Base-by-base conservation (phyloP, 2,888 invertebrate species). In the Lycophotia porphyrea region DNA sequence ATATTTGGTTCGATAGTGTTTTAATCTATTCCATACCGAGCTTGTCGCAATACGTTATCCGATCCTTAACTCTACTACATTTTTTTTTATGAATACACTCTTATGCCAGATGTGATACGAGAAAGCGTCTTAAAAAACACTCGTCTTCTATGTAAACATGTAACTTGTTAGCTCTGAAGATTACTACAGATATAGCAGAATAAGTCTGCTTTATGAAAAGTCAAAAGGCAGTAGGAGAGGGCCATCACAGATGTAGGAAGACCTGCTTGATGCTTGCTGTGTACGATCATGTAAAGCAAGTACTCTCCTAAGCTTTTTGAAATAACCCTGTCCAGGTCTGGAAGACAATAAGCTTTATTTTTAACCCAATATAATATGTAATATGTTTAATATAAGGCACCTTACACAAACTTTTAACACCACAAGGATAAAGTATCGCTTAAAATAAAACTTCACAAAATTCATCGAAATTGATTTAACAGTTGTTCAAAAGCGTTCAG, bases 391-490 rank as follows among this genome's bases (percentile, higher is more conserved):
- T n/a, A 18, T 21, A 24, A 36, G n/a, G 2, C 15, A 39, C 9
- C 36, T 36, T 5, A 18, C 34, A 44, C 31, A 13, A 47, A 36
- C 34, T 60, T 13, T 39, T 13, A 60, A 21, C 34, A 49, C 18
- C 27, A 71, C 27, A 42, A 21, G n/a, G n/a, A 63, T 31, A 52
- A 52, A 63, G 39, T 47, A 47, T 72, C 44, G 55, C 44, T 34
- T 64, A 64, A 70, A 65, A 70, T 69, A 52, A 44, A 67, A 60
- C 52, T 68, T 44, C 4, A 15, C 11, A 61, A 69, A 69, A 71
- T 82, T 66, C 31, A 79, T 72, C 31, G 24, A 44, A 68, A 81
- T 82, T 82, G 77, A 82, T 82, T 85, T 65, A 71, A 65, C 61
- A 78, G 74, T 74, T 63, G 39, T 72, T 68, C 60, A 52, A 67